These are phyloP conservation scores for Neoitamus cyanurus DNA, from an alignment of 2,888 invertebrate genomes.

Conservation along the genomic window DNA sequence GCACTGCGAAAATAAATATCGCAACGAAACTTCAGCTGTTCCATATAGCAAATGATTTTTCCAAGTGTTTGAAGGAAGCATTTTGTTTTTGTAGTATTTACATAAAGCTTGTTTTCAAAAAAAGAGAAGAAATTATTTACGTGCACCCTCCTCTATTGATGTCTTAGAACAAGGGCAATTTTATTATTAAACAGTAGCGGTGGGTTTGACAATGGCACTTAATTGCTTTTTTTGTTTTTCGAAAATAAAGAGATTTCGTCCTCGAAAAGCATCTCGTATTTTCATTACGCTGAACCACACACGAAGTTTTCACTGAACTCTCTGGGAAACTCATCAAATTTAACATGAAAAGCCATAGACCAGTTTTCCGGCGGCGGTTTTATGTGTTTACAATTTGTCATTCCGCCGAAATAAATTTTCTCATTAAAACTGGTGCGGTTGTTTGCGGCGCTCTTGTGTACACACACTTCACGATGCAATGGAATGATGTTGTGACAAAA, in stretches of 20 bases:
- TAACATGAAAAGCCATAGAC: conserved; percentile 22
- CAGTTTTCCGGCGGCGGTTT: conserved; percentile 1
- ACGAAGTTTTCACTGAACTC: not conserved
- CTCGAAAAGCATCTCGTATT: not conserved
- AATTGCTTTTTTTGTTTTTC: not conserved
- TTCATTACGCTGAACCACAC: not conserved
- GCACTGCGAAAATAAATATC: not conserved
- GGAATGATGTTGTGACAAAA: not conserved
- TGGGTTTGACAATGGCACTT: not conserved
- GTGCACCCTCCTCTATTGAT: no score
- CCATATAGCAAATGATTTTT: not conserved
- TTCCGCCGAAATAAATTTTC: conserved; percentile 15
- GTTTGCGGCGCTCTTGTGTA: not conserved
- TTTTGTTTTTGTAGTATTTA: not conserved
- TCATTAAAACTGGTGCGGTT: conserved; percentile 19
- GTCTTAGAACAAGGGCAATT: not conserved
- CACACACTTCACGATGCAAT: not conserved
- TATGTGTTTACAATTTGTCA: conserved; percentile 40
- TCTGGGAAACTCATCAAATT: not conserved
- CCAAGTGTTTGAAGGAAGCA: not conserved
- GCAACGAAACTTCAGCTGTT: not conserved
- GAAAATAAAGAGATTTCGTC: not conserved
- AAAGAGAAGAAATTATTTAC: not conserved
- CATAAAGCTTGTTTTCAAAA: not conserved
- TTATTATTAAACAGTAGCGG: not conserved